phyloP scores from a whole-genome alignment of 2,797 vertebrate genomes.

The Aphelocoma californica region DNA sequence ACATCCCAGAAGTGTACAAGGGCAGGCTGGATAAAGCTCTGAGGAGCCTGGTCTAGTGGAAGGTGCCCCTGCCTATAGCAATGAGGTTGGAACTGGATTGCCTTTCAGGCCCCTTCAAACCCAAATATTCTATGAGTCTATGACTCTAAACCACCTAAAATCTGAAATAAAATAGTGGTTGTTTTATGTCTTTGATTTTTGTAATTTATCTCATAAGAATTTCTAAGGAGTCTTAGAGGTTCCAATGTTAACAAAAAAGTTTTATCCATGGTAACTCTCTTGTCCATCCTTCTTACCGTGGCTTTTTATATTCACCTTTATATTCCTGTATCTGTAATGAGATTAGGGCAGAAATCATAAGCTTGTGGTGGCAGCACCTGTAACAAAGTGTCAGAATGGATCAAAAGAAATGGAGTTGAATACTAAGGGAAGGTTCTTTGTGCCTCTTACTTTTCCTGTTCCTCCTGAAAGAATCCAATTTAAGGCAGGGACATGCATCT shows the following conservation, averaged over 20 bases:
- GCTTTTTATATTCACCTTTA: not conserved
- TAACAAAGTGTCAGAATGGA: not conserved
- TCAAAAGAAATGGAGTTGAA: not conserved
- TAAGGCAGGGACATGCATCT: not conserved
- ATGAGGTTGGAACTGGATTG: fast-evolving
- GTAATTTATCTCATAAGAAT: not conserved
- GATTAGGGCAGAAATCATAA: not conserved
- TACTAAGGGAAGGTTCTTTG: not conserved
- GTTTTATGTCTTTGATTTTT: not conserved
- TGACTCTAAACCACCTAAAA: not conserved
- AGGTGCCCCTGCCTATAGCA: not conserved
- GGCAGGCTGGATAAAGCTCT: not conserved
- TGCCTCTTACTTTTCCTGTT: not conserved
- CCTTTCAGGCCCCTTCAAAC: not conserved
- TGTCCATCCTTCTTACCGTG: not conserved
- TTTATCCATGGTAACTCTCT: not conserved
- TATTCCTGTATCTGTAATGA: not conserved
- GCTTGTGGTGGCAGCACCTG: not conserved
- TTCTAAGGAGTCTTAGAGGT: not conserved
- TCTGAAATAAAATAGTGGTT: not conserved
- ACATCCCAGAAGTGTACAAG: not conserved
- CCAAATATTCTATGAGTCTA: not conserved
- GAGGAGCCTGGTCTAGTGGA: not conserved
- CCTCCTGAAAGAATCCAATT: not conserved
- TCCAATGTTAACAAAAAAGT: not conserved